These are phyloP conservation scores for Gryon sp. DNA, from an alignment of 1,140 invertebrate genomes.

Conservation along the genomic window DNA sequence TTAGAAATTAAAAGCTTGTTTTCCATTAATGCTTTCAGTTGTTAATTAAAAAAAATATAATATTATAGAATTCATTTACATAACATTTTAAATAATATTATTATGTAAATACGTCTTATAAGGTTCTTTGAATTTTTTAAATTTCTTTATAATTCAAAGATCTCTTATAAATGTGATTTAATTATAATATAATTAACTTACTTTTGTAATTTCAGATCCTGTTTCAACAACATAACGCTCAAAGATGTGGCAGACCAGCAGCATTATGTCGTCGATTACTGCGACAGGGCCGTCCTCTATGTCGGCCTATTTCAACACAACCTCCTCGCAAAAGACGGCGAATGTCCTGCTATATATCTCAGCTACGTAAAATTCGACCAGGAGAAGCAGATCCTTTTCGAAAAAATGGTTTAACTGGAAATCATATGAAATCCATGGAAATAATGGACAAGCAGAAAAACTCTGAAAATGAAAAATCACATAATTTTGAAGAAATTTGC, in stretches of 20 bases:
- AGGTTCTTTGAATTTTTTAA: no score
- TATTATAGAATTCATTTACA: no score
- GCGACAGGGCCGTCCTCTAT: constrained; percentile 6
- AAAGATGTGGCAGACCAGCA: constrained; percentile 14
- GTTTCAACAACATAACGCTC: neutral
- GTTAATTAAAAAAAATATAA: no score
- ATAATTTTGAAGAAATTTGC: no score
- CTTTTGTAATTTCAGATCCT: neutral
- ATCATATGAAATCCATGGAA: neutral
- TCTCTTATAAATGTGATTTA: no score
- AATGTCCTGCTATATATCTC: constrained; percentile 3
- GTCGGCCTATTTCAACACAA: neutral
- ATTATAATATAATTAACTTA: neutral
- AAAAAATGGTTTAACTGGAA: neutral
- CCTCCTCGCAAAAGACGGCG: neutral
- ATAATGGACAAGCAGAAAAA: neutral
- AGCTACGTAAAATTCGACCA: constrained; percentile 12
- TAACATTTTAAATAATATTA: no score
- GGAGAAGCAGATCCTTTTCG: constrained; percentile 4
- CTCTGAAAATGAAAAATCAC: neutral
- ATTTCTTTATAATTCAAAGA: no score
- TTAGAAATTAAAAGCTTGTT: no score
- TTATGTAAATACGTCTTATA: no score
- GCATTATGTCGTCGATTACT: constrained; percentile 5
- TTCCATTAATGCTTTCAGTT: no score